These are phyloP conservation scores for Ondatra zibethicus DNA, from an alignment of 2,113 vertebrate genomes.

Conservation along the genomic window DNA sequence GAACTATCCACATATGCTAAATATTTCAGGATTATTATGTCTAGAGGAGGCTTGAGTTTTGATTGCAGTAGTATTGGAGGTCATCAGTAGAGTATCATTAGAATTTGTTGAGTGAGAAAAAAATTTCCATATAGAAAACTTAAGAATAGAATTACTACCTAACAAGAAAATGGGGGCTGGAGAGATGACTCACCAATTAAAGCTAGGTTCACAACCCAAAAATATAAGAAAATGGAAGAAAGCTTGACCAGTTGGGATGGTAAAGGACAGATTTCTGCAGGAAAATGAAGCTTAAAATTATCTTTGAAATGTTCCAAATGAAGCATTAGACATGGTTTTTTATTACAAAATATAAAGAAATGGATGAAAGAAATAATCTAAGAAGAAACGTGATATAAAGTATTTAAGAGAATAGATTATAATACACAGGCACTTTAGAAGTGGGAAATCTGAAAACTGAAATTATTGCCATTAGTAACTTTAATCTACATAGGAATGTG, in stretches of 20 bases:
- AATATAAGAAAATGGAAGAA: background rate
- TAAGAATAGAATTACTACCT: background rate
- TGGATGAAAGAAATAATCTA: background rate
- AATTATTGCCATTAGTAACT: background rate
- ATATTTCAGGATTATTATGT: background rate
- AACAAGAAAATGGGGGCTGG: background rate
- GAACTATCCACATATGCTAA: background rate
- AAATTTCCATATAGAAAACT: background rate
- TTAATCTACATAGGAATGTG: background rate
- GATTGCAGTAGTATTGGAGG: background rate
- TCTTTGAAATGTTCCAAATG: background rate
- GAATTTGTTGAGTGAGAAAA: background rate
- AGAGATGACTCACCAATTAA: background rate
- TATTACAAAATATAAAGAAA: background rate
- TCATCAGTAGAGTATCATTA: background rate
- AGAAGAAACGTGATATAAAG: background rate
- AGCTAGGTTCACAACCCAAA: background rate
- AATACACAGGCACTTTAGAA: background rate
- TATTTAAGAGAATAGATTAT: background rate
- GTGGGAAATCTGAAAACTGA: background rate
- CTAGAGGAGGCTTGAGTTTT: background rate
- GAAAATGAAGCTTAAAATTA: background rate
- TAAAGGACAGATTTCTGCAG: background rate
- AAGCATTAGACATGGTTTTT: background rate
- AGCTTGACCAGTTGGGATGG: background rate